phyloP scores from a whole-genome alignment of 2,113 vertebrate genomes.

The Urocitellus parryii region DNA sequence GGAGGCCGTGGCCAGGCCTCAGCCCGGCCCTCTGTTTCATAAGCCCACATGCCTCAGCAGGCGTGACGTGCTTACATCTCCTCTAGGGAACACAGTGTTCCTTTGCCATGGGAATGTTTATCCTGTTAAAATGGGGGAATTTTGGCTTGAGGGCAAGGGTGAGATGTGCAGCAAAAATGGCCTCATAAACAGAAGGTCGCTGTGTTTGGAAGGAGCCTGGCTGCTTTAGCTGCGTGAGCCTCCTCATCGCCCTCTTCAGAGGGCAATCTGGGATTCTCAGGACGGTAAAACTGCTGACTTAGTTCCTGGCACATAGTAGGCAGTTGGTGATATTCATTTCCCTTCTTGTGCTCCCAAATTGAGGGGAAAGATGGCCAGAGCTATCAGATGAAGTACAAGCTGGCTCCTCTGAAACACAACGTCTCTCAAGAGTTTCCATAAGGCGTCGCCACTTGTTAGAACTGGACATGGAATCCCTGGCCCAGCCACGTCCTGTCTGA shows the following conservation, averaged over 20 bases:
- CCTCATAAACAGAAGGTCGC: constrained; percentile 44
- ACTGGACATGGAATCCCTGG: constrained; percentile 83
- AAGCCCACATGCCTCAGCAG: neutral
- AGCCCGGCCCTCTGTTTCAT: constrained; percentile 34
- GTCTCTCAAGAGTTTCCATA: constrained; percentile 86
- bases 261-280: neutral
- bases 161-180: constrained; percentile 11
- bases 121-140: constrained; percentile 61
- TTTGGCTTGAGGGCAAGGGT: constrained; percentile 58
- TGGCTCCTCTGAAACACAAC: constrained; percentile 77
- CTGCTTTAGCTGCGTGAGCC: neutral
- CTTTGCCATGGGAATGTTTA: constrained; percentile 74
- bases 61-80: neutral
- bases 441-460: constrained; percentile 82
- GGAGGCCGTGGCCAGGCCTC: neutral
- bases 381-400: constrained; percentile 83
- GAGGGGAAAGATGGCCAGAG: constrained; percentile 78
- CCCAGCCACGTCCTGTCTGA: constrained; percentile 84
- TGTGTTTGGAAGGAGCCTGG: neutral
- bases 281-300: constrained; percentile 36
- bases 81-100: constrained; percentile 59
- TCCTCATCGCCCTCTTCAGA: neutral
- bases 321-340: constrained; percentile 42
- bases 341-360: neutral
- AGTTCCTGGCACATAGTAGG: constrained; percentile 56